Evolutionary conservation across 2,797 vertebrate genomes (phyloP).

Genomic region (Danio kyathit): DNA sequence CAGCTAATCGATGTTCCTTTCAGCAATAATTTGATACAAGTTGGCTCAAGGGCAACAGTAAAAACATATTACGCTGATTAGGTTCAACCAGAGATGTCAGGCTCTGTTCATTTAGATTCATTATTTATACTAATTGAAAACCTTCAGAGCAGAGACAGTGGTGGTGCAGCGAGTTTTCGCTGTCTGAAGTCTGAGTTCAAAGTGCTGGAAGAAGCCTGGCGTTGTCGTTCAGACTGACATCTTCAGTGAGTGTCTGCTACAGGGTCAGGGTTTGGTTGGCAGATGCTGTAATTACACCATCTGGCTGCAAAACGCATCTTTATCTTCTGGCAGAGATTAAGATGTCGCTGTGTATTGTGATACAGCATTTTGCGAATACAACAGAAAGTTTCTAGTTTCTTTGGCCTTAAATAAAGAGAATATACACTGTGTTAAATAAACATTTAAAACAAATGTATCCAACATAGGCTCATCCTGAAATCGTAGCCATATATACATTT

Average conservation of each 20-base stretch:
- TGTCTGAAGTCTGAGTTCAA: conserved; percentile 25
- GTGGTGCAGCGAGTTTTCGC: background rate
- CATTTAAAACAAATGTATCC: background rate
- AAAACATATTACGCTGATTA: conserved; percentile 22
- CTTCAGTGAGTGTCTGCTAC: background rate
- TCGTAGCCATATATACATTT: too few species aligned
- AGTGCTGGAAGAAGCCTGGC: conserved; percentile 14
- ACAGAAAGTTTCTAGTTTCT: background rate
- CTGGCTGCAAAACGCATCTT: conserved; percentile 10
- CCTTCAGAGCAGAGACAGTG: conserved; percentile 16
- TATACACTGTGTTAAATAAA: background rate
- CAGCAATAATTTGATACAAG: conserved; percentile 19
- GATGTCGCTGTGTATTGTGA: background rate
- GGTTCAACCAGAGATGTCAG: background rate
- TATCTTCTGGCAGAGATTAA: background rate
- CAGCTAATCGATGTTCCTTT: conserved; percentile 17
- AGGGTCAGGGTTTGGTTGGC: background rate
- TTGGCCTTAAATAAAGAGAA: background rate
- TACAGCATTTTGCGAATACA: background rate
- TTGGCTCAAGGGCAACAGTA: conserved; percentile 6
- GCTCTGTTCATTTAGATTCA: conserved; percentile 2
- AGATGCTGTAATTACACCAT: background rate
- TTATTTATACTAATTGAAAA: conserved; percentile 34
- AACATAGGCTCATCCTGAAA: too few species aligned
- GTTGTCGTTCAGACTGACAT: conserved; percentile 34